Base-by-base conservation (phyloP, 1,140 invertebrate genomes). In the Coptotermes formosanus region DNA sequence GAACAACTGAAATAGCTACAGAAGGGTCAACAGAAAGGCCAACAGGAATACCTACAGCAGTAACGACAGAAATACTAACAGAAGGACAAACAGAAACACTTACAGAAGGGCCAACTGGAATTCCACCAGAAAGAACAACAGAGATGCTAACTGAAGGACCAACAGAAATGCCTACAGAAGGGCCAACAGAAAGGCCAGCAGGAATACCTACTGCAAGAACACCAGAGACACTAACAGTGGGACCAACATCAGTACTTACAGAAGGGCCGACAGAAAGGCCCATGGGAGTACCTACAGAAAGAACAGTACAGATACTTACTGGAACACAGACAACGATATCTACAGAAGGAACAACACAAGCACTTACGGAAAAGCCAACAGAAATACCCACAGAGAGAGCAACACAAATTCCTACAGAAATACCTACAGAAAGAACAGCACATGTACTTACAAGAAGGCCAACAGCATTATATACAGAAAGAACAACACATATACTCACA, bases 261-360 rank as follows among this genome's bases (percentile, higher is more conserved):
- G 82, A 44, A 85, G 23, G n/a, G 64, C 30, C 82, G 0, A 43
- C 82, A 2, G 38, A 38, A 38, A 38, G 38, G 38, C 4, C 38
- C 2, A 38, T 4, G 0, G 43, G 19, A 82, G 59, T 48, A 7
- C 25, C 38, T 23, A 55, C 55, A 2, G 25, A 32, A 86, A 81
- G 44, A 1, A 25, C 82, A 81, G 48, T 25, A 30, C 21, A 84
- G 84, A 59, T 30, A 75, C 2, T 32, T 16, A 55, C 52, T 3
- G 52, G 14, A 55, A 21, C 14, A 21, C 16, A 48, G 32, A 87
- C 86, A 64, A 69, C 81, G 85, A 23, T n/a, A 85, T 43, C 69
- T 48, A 48, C 59, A 83, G 82, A 83, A 16, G 75, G n/a, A 4
- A 1, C 12, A 23, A n/a, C 81, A 82, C 2, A 1, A 43, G n/a